A percentile compares a stretch with the other conserved stretches of the same genome.
Conservation (phyloP, 2,797 vertebrate genomes). For the Rhodeus uyekii region DNA sequence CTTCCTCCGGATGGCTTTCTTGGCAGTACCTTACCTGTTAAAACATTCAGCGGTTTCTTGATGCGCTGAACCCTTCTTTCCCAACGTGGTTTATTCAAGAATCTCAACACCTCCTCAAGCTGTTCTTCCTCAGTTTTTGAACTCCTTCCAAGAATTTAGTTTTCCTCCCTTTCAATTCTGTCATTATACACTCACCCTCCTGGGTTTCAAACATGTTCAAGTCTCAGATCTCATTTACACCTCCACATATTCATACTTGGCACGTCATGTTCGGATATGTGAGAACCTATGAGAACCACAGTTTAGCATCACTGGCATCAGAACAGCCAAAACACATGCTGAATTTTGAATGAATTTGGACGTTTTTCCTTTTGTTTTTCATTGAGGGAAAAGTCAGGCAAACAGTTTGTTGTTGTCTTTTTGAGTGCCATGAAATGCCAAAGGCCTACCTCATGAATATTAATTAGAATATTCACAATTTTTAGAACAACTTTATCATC, state of each 20-base stretch:
- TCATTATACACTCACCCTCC: not conserved
- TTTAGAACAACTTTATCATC: not conserved
- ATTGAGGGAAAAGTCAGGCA: not conserved
- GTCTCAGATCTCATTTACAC: conserved; percentile 7
- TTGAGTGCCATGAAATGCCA: not conserved
- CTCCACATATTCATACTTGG: not conserved
- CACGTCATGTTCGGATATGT: not conserved
- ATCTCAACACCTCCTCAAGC: not conserved
- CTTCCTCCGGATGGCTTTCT: conserved; percentile 9
- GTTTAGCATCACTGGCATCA: not conserved
- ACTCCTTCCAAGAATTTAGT: conserved; percentile 9
- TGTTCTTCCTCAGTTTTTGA: conserved; percentile 34
- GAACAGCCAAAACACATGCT: not conserved
- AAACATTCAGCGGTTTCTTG: conserved; percentile 39
- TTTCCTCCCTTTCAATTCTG: not conserved
- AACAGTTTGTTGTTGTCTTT: not conserved
- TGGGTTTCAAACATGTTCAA: not conserved
- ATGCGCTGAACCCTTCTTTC: not conserved
- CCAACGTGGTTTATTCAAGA: not conserved
- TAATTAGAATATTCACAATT: not conserved
- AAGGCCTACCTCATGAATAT: not conserved
- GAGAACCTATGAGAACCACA: not conserved
- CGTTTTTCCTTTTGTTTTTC: not conserved
- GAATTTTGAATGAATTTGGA: not conserved
- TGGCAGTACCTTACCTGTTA: conserved; percentile 26